Base-by-base conservation (phyloP, 1,140 invertebrate species). In the Drosophila lowei region DNA sequence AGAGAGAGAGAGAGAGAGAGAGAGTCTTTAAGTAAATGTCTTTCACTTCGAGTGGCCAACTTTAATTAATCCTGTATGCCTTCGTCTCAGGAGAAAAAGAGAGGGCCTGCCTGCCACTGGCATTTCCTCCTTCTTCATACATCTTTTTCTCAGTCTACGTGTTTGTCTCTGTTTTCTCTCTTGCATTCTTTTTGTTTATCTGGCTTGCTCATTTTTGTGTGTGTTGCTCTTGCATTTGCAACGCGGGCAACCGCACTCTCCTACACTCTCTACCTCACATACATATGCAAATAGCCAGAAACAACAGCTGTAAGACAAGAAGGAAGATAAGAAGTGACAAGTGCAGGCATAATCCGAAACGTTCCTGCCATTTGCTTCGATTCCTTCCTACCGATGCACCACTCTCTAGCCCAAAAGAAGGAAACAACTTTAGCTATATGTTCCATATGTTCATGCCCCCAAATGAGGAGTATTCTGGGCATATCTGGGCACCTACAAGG, bases 261-360 rank as follows among this genome's bases (percentile, higher is more conserved):
- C 8, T 8, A 67, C 41, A 9, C 30, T 9, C 11, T 23, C 16
- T 53, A 8, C 0, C 28, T 2, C 30, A 21, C 52, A 50, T 18
- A 34, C 15, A 54, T 63, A 68, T 77, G 77, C 59, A 81, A 71
- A 79, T 76, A 34, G 30, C 43, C 9, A 46, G 34, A 43, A 30
- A 70, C 18, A 57, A 64, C 58, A 58, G 23, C 16, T 18, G 28
- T 38, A 47, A 59, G 48, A 25, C 3, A 25, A 25, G 23, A 4
- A 49, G 54, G 56, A 77, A 67, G 70, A 83, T 68, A 80, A 84
- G 77, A 72, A 79, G 80, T 85, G 80, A 85, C 80, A 85, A 86
- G 77, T 84, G 81, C 72, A 86, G 77, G 77, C 63, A 57, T 65
- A 60, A 74, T 74, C 72, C 68, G 8, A 18, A 56, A 73, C 53